Evolutionary conservation across 2,797 vertebrate species (phyloP), one percentile per base, ranked within the genome.

Genomic region (Schizopygopsis pylzovi): DNA sequence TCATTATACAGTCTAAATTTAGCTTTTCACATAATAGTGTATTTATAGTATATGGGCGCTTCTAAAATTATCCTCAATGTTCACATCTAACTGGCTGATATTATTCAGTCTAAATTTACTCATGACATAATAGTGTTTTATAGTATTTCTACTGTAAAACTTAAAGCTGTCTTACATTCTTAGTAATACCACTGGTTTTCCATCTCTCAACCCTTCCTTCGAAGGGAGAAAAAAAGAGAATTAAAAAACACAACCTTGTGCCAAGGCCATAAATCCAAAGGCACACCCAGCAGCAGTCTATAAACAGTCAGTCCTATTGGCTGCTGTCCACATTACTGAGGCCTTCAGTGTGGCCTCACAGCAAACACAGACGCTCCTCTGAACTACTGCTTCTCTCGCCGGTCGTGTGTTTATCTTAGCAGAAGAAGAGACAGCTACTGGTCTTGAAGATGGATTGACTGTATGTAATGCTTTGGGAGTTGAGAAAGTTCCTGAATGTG

Each of bases 231-330:
- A 85, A 87, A 86, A 70, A 68, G 13, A 72, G 22, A 43, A 43
- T 12, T 7, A 33, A 43, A 63, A 86, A 61, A 59, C 73, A 88
- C 90, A 91, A 49, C 45, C 85, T 91, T 89, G 84, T 90, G 90
- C 91, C 90, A 89, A 89, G 12, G 16, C 92, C 91, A 92, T 93
- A 90, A 88, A 93, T 92, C 88, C 90, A 86, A 82, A 91, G 94
- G 92, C 94, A 94, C 94, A 93, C 95, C 94, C 95, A 93, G 90
- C 90, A 92, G 79, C 65, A 70, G 79, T 89, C 84, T 93, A 93
- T 95, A 95, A 95, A 95, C 93, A 94, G 92, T 88, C 90, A 90
- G 90, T 88, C 83, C 90, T 84, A 47, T 90, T 92, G 87, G 92
- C 93, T 77, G 13, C 87, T 81, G 63, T 90, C 92, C 72, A 78